Conservation (phyloP, 2,113 vertebrate genomes). For the Cnemophilus loriae region DNA sequence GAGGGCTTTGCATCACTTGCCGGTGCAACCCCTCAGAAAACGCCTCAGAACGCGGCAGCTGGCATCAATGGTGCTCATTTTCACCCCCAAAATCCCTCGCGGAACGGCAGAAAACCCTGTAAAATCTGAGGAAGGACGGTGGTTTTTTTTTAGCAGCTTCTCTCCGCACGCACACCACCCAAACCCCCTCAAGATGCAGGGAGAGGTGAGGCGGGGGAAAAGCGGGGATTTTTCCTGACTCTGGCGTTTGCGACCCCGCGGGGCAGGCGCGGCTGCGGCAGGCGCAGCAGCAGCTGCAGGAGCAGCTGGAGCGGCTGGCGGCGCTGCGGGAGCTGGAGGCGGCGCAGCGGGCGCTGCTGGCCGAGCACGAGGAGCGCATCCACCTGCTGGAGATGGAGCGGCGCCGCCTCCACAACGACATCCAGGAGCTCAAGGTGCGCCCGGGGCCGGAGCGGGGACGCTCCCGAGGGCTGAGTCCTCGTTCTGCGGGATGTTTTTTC, state of each 20-base stretch:
- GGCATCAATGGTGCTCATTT: rapidly evolving
- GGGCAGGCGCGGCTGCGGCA: rapidly evolving
- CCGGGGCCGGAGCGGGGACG: too few species aligned
- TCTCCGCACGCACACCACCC: rapidly evolving
- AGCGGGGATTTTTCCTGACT: rapidly evolving
- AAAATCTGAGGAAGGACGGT: rapidly evolving
- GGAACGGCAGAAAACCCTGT: rapidly evolving
- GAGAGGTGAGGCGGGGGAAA: too few species aligned
- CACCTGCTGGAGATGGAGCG: neutral
- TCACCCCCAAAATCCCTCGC: too few species aligned
- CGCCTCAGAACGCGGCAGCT: neutral
- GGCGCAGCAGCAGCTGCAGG: neutral
- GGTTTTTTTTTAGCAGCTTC: rapidly evolving
- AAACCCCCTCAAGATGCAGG: too few species aligned
- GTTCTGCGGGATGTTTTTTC: too few species aligned
- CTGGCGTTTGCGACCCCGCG: rapidly evolving
- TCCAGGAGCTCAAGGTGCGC: neutral
- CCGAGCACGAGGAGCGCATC: neutral
- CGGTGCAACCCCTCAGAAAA: neutral
- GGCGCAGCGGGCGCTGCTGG: rapidly evolving
- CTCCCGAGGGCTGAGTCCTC: too few species aligned
- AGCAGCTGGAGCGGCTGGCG: neutral
- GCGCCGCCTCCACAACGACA: neutral
- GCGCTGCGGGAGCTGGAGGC: neutral
- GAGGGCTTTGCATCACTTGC: rapidly evolving